Percentiles rank a stretch among this genome's conserved stretches.
Conservation (phyloP, 2,797 vertebrate species). For the Sarcoramphus papa region DNA sequence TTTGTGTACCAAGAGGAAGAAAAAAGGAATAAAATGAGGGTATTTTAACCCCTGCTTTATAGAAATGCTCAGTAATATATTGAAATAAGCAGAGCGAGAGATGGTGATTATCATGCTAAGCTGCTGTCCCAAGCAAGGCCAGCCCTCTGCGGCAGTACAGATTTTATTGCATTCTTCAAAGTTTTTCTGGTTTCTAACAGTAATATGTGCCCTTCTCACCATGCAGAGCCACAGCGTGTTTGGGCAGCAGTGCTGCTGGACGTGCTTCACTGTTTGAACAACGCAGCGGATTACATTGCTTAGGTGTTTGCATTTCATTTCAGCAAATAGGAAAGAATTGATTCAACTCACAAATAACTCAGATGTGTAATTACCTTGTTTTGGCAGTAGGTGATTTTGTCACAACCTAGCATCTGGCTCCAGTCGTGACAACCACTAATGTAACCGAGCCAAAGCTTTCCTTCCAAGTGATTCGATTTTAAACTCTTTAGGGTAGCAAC, state of each 20-base stretch:
- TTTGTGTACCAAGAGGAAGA: not conserved
- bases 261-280: not conserved
- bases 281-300: not conserved
- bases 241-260: not conserved
- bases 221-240: fast-evolving
- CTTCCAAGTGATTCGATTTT: not conserved
- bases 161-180: not conserved
- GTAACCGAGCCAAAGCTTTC: not conserved
- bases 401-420: not conserved
- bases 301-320: not conserved
- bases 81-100: not conserved
- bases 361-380: not conserved
- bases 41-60: not conserved
- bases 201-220: not conserved
- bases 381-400: not conserved
- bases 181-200: not conserved
- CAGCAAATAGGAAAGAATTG: not conserved
- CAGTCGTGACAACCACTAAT: fast-evolving
- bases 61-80: not conserved
- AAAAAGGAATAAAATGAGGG: not conserved
- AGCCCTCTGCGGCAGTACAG: not conserved
- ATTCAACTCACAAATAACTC: not conserved
- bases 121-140: not conserved
- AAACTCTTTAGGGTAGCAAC: not conserved
- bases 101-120: not conserved